A percentile compares a stretch with the other conserved stretches of the same genome.
phyloP scores from a whole-genome alignment of 64 coral and sea anemone species.

The Anthopleura sola region DNA sequence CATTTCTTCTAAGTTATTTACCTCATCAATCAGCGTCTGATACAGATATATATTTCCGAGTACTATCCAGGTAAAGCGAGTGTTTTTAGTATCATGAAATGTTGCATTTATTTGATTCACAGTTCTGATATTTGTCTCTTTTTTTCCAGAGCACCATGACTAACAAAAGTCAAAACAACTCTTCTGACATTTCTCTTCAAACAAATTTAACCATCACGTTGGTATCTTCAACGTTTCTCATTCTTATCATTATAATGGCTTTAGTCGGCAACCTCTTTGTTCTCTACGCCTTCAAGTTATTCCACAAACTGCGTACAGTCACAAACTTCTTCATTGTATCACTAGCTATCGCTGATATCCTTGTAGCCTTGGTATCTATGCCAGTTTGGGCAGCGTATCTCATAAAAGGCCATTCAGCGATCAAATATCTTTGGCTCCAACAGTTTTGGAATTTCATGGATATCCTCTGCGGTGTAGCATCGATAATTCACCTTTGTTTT shows the following conservation, averaged over 20 bases:
- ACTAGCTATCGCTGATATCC: slow-evolving; percentile 80
- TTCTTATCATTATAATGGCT: slow-evolving; percentile 80
- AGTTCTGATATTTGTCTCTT: not conserved
- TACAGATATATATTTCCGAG: not conserved
- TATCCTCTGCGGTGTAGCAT: slow-evolving; percentile 79
- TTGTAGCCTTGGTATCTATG: slow-evolving; percentile 81
- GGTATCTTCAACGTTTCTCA: slow-evolving; percentile 63
- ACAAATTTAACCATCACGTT: slow-evolving; percentile 1
- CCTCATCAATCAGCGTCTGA: too few species aligned
- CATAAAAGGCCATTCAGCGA: slow-evolving; percentile 52
- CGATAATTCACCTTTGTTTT: slow-evolving; percentile 78
- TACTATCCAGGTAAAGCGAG: not conserved
- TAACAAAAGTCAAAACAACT: not conserved
- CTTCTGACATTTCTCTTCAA: not conserved
- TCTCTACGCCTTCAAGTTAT: slow-evolving; percentile 69
- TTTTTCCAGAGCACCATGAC: not conserved
- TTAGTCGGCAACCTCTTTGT: slow-evolving; percentile 83
- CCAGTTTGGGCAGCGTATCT: slow-evolving; percentile 75
- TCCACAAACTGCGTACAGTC: slow-evolving; percentile 79
- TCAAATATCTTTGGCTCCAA: slow-evolving; percentile 35
- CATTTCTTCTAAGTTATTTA: too few species aligned
- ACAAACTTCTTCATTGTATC: slow-evolving; percentile 97
- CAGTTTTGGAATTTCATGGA: slow-evolving; percentile 66
- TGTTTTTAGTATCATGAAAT: not conserved
- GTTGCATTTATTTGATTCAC: not conserved